Conservation (phyloP, 2,797 vertebrate genomes). For the Anabas testudineus region DNA sequence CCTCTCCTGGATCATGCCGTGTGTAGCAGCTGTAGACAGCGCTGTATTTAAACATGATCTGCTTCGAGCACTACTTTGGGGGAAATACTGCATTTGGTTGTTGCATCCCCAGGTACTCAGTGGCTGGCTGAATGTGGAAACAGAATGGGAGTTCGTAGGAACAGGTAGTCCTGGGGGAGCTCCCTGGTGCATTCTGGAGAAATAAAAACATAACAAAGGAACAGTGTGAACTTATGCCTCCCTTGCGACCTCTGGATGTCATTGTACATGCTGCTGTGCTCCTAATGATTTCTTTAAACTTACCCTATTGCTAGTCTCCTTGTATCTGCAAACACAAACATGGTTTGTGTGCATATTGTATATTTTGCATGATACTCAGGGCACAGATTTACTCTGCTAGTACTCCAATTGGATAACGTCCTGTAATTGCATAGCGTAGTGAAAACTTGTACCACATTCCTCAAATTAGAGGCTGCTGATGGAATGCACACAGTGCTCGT, state of each 20-base stretch:
- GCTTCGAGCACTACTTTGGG: conserved; percentile 13
- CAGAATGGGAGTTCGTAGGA: conserved; percentile 39
- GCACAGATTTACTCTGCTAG: conserved; percentile 34
- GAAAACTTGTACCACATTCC: conserved; percentile 38
- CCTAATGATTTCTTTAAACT: conserved; percentile 29
- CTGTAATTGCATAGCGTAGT: conserved; percentile 31
- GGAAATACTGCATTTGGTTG: conserved; percentile 30
- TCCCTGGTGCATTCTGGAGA: conserved; percentile 15
- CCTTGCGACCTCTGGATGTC: conserved; percentile 24
- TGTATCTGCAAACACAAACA: conserved; percentile 16
- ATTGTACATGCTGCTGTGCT: background rate
- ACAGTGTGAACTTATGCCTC: conserved; percentile 21
- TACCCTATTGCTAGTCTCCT: background rate
- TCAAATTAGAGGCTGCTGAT: conserved; percentile 50
- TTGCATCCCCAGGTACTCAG: conserved; percentile 11
- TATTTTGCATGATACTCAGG: conserved; percentile 11
- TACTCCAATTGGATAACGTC: conserved; percentile 39
- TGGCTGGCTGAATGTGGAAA: conserved; percentile 32
- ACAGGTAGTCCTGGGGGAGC: conserved; percentile 40
- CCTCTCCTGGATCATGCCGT: background rate
- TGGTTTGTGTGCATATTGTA: conserved; percentile 20
- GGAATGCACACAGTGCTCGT: conserved; percentile 15
- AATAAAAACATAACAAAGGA: conserved; percentile 35
- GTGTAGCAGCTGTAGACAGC: conserved; percentile 1
- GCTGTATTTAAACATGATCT: conserved; percentile 24